These are phyloP conservation scores for Pectinophora gossypiella DNA, from an alignment of 1,140 invertebrate species.

Conservation along the genomic window DNA sequence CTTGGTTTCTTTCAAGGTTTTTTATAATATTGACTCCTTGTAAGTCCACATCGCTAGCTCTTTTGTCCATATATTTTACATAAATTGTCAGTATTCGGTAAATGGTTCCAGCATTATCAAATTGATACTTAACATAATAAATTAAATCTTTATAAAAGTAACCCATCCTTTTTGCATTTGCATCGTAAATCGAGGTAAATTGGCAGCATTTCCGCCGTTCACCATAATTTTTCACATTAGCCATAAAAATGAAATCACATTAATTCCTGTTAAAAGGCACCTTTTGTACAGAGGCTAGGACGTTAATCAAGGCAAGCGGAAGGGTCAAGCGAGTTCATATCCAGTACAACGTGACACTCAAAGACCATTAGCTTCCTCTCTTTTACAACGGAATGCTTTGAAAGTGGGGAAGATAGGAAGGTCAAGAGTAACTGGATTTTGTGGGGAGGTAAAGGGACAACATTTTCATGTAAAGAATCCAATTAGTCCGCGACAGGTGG, in stretches of 20 bases:
- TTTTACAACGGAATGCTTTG: neutral
- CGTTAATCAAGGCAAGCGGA: conserved; percentile 49
- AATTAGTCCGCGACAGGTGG: conserved; percentile 53
- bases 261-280: conserved; percentile 44
- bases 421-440: conserved; percentile 12
- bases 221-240: neutral
- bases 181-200: too few species aligned
- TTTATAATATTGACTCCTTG: too few species aligned
- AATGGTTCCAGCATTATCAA: too few species aligned
- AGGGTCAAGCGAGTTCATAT: conserved; percentile 29
- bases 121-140: too few species aligned
- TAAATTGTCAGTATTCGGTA: too few species aligned
- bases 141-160: too few species aligned
- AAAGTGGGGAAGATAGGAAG: neutral
- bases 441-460: conserved; percentile 26
- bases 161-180: too few species aligned
- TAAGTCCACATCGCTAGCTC: too few species aligned
- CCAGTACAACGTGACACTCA: conserved; percentile 27
- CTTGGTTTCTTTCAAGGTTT: too few species aligned
- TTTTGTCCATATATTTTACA: too few species aligned
- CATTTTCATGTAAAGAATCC: conserved; percentile 59
- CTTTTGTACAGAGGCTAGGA: conserved; percentile 35
- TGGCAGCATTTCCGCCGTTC: neutral
- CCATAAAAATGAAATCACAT: conserved; percentile 14
- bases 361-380: too few species aligned